phyloP scores from a whole-genome alignment of 2,888 invertebrate genomes.

The Cloeon dipterum region DNA sequence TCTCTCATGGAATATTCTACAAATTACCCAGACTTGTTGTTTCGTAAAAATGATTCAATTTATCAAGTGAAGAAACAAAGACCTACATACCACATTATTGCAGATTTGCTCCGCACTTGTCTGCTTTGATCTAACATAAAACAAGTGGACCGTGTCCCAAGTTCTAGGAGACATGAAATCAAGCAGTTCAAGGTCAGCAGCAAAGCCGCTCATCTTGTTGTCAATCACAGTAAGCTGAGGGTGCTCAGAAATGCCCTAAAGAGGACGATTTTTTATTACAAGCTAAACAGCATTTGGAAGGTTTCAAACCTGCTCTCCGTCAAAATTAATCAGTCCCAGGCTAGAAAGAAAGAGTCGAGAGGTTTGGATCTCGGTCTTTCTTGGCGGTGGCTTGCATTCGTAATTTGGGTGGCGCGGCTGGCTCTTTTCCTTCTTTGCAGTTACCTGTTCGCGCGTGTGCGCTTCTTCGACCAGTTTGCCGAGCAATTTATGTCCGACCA shows the following conservation, averaged over 20 bases:
- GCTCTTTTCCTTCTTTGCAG: conserved; percentile 20
- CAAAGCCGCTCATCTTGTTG: conserved; percentile 43
- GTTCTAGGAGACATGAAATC: conserved; percentile 74
- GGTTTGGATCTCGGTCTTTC: conserved; percentile 85
- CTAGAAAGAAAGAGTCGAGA: conserved; percentile 86
- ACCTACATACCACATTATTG: conserved; percentile 35
- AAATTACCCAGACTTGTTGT: too few relatives aligned
- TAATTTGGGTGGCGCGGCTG: conserved; percentile 16
- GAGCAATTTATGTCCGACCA: too few relatives aligned
- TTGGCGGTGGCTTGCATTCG: conserved; percentile 56
- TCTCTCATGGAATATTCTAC: too few relatives aligned
- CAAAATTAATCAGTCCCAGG: conserved; percentile 44
- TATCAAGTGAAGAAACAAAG: neutral
- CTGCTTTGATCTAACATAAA: conserved; percentile 80
- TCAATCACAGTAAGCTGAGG: conserved; percentile 49
- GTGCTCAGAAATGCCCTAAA: conserved; percentile 12
- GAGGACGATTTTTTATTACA: too few relatives aligned
- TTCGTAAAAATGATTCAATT: too few relatives aligned
- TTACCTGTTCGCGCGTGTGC: conserved; percentile 47
- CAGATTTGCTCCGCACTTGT: conserved; percentile 55
- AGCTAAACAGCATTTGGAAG: neutral
- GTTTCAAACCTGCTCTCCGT: too few relatives aligned
- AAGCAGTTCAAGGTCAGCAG: conserved; percentile 50
- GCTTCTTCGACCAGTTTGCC: too few relatives aligned
- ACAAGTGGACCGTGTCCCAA: conserved; percentile 79